Evolutionary conservation across 2,113 vertebrate species (phyloP).

Genomic region (Pseudorectes ferrugineus): DNA sequence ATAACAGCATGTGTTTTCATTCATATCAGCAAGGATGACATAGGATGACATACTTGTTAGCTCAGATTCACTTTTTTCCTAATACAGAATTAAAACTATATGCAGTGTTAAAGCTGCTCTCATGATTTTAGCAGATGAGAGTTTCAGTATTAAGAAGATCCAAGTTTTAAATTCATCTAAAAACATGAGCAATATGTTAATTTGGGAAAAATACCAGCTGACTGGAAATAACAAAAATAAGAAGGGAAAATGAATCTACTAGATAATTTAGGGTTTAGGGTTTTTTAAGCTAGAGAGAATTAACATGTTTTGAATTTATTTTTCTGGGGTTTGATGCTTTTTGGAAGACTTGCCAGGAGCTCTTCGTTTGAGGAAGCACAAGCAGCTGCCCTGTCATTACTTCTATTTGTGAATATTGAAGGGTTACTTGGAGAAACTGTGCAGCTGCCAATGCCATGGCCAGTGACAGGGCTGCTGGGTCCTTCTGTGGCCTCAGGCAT

Average conservation of each 20-base stretch:
- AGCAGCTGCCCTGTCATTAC: neutral
- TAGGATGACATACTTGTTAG: neutral
- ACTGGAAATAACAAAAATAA: neutral
- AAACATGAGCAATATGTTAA: neutral
- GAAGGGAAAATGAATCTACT: neutral
- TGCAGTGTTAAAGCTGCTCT: neutral
- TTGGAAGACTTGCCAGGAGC: neutral
- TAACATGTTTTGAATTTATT: neutral
- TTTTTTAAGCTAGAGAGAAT: neutral
- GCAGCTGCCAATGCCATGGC: neutral
- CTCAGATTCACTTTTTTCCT: neutral
- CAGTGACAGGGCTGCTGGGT: neutral
- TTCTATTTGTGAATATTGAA: neutral
- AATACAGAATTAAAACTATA: neutral
- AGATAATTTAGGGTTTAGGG: neutral
- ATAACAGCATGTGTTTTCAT: neutral
- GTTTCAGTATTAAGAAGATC: neutral
- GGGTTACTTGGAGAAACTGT: neutral
- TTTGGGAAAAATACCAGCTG: neutral
- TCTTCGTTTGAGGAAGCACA: accelerated
- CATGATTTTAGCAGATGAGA: neutral
- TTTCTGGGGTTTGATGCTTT: neutral
- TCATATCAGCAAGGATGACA: neutral
- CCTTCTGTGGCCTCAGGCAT: neutral
- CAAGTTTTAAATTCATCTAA: neutral